phyloP scores from a whole-genome alignment of 2,888 invertebrate species.

The Mythimna ferrago region DNA sequence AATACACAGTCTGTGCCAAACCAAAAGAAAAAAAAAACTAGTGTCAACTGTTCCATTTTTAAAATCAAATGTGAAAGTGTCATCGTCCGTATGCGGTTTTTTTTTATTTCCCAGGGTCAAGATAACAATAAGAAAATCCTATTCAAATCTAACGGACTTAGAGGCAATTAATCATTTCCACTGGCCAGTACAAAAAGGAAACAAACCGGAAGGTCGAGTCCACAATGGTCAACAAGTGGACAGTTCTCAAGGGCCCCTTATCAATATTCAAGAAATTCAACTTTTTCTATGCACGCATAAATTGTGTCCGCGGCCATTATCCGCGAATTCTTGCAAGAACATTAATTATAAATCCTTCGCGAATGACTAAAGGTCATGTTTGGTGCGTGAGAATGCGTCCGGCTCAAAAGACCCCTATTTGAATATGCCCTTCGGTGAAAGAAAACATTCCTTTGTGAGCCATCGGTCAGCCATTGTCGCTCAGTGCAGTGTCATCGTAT shows the following conservation, averaged over 20 bases:
- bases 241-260: constrained; percentile 82
- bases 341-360: constrained; percentile 89
- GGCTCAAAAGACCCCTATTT: constrained; percentile 86
- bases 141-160: constrained; percentile 60
- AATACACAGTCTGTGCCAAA: too few relatives aligned
- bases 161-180: constrained; percentile 64
- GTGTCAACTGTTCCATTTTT: background rate
- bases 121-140: constrained; percentile 41
- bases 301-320: constrained; percentile 81
- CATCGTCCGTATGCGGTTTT: background rate
- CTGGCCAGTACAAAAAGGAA: constrained; percentile 51
- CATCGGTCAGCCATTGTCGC: constrained; percentile 80
- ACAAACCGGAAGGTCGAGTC: constrained; percentile 79
- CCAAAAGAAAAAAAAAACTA: too few relatives aligned
- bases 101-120: constrained; percentile 36
- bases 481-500: constrained; percentile 79
- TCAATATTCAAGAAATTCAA: constrained; percentile 89
- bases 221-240: constrained; percentile 83
- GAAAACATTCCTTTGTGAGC: constrained; percentile 84
- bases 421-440: constrained; percentile 86
- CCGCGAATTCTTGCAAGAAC: constrained; percentile 82
- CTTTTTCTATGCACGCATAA: constrained; percentile 82
- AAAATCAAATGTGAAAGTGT: constrained; percentile 16
- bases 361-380: constrained; percentile 82
- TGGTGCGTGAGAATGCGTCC: constrained; percentile 89